Percentiles rank a stretch among this genome's conserved stretches.
phyloP scores from a whole-genome alignment of 2,113 vertebrate species.

The Collichthys lucidus region DNA sequence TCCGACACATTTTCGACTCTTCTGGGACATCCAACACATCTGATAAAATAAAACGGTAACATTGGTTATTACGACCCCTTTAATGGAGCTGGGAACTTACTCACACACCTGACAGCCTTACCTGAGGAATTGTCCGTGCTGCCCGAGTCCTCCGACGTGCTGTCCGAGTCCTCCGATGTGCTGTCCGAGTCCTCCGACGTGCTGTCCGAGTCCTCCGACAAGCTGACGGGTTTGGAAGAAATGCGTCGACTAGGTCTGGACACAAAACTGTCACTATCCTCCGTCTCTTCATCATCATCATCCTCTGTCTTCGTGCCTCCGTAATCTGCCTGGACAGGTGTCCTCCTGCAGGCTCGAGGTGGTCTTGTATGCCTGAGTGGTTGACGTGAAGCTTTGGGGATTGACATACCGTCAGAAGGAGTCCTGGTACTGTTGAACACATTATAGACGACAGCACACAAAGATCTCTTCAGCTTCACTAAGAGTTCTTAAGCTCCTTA shows the following conservation, averaged over 20 bases:
- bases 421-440: background rate
- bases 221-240: no score
- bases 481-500: background rate
- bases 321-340: background rate
- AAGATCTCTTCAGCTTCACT: background rate
- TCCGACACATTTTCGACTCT: background rate
- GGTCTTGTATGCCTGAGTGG: fast-evolving
- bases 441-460: slow-evolving; percentile 25
- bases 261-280: background rate
- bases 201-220: background rate
- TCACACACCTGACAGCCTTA: background rate
- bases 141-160: no score
- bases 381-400: background rate
- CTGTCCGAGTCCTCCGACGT: no score
- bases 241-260: no score
- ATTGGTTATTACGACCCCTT: background rate
- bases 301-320: no score
- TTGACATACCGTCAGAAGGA: background rate
- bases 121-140: slow-evolving; percentile 70
- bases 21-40: slow-evolving; percentile 71
- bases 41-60: slow-evolving; percentile 25
- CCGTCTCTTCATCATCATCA: background rate
- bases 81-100: background rate
- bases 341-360: background rate
- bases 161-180: no score